phyloP scores from a whole-genome alignment of 1,140 invertebrate genomes.

The Sitophilus oryzae region DNA sequence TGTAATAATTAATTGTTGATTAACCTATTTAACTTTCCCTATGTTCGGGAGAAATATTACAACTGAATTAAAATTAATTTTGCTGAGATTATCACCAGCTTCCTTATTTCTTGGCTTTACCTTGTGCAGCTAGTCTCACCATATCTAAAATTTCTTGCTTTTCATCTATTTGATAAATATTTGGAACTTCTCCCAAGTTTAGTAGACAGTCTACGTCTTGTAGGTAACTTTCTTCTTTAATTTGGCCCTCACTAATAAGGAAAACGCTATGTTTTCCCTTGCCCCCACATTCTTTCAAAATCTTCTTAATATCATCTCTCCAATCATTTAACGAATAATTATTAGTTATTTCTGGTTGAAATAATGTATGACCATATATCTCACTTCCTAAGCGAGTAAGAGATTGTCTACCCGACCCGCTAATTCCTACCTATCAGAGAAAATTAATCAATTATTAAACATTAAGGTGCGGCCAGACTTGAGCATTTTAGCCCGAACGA shows the following conservation, averaged over 20 bases:
- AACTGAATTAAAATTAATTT: too few species aligned
- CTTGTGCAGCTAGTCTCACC: conserved; percentile 67
- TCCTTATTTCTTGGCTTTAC: too few species aligned
- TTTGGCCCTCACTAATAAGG: conserved; percentile 79
- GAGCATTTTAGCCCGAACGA: too few species aligned
- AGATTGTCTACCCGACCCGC: conserved; percentile 84
- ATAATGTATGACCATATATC: conserved; percentile 68
- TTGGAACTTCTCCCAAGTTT: conserved; percentile 82
- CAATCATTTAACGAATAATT: conserved; percentile 77
- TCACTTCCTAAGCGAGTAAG: conserved; percentile 70
- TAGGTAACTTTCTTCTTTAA: conserved; percentile 81
- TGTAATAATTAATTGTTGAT: too few species aligned
- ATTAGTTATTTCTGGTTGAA: conserved; percentile 85
- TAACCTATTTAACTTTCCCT: too few species aligned
- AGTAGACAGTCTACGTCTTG: conserved; percentile 84
- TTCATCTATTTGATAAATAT: conserved; percentile 82
- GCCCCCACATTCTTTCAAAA: conserved; percentile 74
- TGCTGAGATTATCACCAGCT: too few species aligned
- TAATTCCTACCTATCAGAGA: conserved; percentile 59
- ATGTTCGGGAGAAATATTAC: too few species aligned
- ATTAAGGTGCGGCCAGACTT: too few species aligned
- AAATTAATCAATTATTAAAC: too few species aligned
- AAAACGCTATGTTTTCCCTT: conserved; percentile 67
- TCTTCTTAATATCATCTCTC: conserved; percentile 82
- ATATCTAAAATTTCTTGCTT: conserved; percentile 81